Evolutionary conservation across 2,888 invertebrate species (phyloP), one percentile per base, ranked within the genome.

Genomic region (Tiliacea aurago): DNA sequence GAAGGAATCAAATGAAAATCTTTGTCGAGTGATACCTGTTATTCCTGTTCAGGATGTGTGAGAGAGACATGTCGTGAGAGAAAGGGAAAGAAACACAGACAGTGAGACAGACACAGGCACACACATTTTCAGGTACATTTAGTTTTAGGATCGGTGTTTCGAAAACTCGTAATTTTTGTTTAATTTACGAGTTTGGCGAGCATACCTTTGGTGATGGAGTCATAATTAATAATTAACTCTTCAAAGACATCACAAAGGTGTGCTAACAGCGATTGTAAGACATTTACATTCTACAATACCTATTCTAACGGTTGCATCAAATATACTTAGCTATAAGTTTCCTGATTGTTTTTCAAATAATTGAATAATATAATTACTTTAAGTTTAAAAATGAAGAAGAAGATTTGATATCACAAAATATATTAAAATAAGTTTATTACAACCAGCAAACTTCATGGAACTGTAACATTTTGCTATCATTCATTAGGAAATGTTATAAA

Each of bases 41-140:
- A 96, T 96, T 95, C 96, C 96, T 96, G 95, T 90, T 92, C 92
- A 91, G 92, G 93, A 93, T 94, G 92, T 94, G 95, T 95, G 95
- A 94, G 95, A 95, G 94, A 95, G 95, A 95, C 95, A 95, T 95
- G 95, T 95, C 84, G 94, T 95, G 95, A 94, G 89, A 95, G 91
- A 95, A 90, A 95, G 94, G 95, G 95, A 96, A 91, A 96, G 95
- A 96, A 95, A 96, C 95, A 96, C 94, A 95, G 93, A 95, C 90
- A 94, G 95, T 95, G 95, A 96, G 95, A 96, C 93, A 95, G 93
- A 96, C 89, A 94, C 96, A 95, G 95, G 95, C 95, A 94, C 95
- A 95, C 92, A 94, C 90, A 91, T 83, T 88, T 89, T 87, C 80
- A 87, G 87, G 88, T 83, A 87, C 88, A 86, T 86, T 77, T 74